phyloP scores from a whole-genome alignment of 2,888 invertebrate species.

The Temnothorax unifasciatus region DNA sequence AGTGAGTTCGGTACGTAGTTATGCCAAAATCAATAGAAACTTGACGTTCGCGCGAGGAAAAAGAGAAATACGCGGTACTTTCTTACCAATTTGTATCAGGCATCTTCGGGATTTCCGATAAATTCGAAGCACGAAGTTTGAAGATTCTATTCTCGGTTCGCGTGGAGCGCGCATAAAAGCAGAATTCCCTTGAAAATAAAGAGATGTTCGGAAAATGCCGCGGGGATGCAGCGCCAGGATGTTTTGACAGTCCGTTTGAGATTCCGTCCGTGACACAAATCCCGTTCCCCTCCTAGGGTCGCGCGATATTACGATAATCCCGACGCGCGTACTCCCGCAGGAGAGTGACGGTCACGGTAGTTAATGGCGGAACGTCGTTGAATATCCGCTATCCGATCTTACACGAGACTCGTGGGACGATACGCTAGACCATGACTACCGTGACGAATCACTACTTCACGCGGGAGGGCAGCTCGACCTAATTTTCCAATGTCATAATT shows the following conservation, averaged over 20 bases:
- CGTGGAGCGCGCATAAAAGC: constrained; percentile 7
- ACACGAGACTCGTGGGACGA: constrained; percentile 74
- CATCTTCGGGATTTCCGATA: constrained; percentile 44
- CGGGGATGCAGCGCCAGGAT: constrained; percentile 8
- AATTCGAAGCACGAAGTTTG: constrained; percentile 47
- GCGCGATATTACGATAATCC: constrained; percentile 70
- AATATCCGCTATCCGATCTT: constrained; percentile 76
- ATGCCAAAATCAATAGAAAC: constrained; percentile 47
- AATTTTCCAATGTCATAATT: constrained; percentile 77
- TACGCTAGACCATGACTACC: constrained; percentile 62
- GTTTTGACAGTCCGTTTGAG: constrained; percentile 41
- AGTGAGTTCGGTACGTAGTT: background rate
- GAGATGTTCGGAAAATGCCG: constrained; percentile 37
- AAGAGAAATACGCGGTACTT: constrained; percentile 31
- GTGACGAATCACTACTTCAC: constrained; percentile 67
- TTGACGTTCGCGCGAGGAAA: constrained; percentile 1
- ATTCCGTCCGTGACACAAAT: constrained; percentile 58
- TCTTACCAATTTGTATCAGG: constrained; percentile 51
- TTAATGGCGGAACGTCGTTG: constrained; percentile 71
- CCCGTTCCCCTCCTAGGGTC: constrained; percentile 47
- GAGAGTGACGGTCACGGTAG: constrained; percentile 72
- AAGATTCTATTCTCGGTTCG: constrained; percentile 28
- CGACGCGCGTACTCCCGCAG: constrained; percentile 63
- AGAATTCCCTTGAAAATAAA: constrained; percentile 40
- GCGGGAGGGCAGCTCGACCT: constrained; percentile 60